Evolutionary conservation across 2,888 invertebrate species (phyloP).

Genomic region (Lissocephala sabroskyi): DNA sequence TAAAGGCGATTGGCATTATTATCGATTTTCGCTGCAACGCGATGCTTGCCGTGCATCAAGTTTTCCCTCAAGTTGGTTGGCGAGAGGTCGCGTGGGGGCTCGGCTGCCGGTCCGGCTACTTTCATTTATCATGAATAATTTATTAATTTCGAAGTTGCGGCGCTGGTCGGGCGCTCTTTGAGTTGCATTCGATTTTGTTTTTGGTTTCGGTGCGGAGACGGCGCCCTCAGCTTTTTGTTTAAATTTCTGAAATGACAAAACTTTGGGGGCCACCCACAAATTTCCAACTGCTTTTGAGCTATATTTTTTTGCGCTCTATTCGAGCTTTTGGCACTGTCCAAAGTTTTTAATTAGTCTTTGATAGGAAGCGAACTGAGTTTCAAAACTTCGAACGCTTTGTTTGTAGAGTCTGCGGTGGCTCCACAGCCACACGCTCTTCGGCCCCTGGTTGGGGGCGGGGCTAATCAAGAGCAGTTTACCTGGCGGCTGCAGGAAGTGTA

Average conservation of each 20-base stretch:
- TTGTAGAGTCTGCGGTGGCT: constrained; percentile 20
- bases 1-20: too few species aligned
- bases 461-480: constrained; percentile 53
- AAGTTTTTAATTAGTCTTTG: constrained; percentile 63
- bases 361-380: constrained; percentile 56
- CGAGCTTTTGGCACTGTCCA: constrained; percentile 49
- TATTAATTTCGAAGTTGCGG: constrained; percentile 36
- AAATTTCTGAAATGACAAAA: constrained; percentile 62
- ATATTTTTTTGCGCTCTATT: constrained; percentile 11
- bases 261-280: constrained; percentile 20
- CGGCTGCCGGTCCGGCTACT: constrained; percentile 16
- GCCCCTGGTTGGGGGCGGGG: constrained; percentile 16
- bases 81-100: too few species aligned
- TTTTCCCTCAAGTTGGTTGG: too few species aligned
- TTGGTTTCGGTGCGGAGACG: background rate
- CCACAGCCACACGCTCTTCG: too few species aligned
- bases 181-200: constrained; percentile 1
- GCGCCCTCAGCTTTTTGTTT: constrained; percentile 35
- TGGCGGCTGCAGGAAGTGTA: constrained; percentile 13
- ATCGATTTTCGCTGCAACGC: too few species aligned
- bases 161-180: constrained; percentile 17
- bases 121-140: constrained; percentile 32
- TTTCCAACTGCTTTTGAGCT: background rate
- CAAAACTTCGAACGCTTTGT: constrained; percentile 38
- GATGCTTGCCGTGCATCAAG: too few species aligned